A percentile compares a stretch with the other conserved stretches of the same genome.
phyloP scores from a whole-genome alignment of 1,140 invertebrate species.

The Calephelis nemesis region DNA sequence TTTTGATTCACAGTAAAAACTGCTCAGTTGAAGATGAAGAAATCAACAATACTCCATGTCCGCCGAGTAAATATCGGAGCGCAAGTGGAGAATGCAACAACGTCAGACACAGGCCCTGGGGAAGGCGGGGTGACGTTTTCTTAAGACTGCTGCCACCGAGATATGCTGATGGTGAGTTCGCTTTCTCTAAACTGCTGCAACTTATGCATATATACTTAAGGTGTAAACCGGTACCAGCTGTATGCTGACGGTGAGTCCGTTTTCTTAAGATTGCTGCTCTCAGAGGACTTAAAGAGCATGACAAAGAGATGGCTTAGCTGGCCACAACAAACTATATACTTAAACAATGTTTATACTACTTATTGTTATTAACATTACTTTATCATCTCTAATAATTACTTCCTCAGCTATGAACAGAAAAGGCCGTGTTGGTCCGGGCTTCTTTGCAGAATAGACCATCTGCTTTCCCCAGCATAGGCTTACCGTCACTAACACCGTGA shows the following conservation, averaged over 20 bases:
- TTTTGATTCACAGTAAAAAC: constrained; percentile 42
- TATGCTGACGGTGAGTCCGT: constrained; percentile 56
- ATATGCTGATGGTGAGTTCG: constrained; percentile 90
- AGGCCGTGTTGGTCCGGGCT: too few species aligned
- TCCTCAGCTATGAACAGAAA: too few species aligned
- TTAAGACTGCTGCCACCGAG: constrained; percentile 87
- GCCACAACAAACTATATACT: too few species aligned
- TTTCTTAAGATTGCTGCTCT: constrained; percentile 89
- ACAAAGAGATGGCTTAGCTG: too few species aligned
- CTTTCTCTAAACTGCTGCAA: neutral
- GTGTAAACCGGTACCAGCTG: too few species aligned
- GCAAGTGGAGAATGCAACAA: constrained; percentile 97
- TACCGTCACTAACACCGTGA: too few species aligned
- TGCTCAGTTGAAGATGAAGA: constrained; percentile 56
- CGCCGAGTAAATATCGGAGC: constrained; percentile 88
- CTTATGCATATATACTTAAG: constrained; percentile 51
- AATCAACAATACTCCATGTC: constrained; percentile 79
- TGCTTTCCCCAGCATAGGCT: too few species aligned
- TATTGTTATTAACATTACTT: too few species aligned
- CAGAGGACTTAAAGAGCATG: too few species aligned
- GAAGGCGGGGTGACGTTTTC: constrained; percentile 90
- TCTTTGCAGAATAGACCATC: too few species aligned
- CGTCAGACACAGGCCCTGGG: constrained; percentile 93
- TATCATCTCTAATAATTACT: too few species aligned
- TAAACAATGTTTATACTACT: too few species aligned